Percentiles rank a stretch among this genome's conserved stretches.
Conservation (phyloP, 2,113 vertebrate species). For the Hippoglossus stenolepis region DNA sequence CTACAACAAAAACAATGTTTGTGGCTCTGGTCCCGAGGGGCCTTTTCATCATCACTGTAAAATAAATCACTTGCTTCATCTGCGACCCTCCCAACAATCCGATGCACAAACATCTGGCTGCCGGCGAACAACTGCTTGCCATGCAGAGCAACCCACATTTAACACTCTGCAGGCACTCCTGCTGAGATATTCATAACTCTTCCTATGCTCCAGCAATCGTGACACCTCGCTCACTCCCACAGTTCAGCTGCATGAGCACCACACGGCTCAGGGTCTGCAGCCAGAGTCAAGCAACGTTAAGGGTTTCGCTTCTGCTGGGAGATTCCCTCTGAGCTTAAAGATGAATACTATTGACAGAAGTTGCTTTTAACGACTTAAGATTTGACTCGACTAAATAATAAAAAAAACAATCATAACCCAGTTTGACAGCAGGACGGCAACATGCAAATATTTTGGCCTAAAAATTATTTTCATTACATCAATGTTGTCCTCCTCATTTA, state of each 20-base stretch:
- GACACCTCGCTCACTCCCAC: conserved; percentile 18
- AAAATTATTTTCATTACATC: too few relatives aligned
- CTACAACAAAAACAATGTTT: conserved; percentile 42
- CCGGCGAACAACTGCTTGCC: conserved; percentile 24
- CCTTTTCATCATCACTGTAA: conserved; percentile 32
- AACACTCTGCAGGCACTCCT: conserved; percentile 23
- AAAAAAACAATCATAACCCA: too few relatives aligned
- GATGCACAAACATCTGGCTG: conserved; percentile 47
- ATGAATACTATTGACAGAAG: not conserved
- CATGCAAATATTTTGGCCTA: not conserved
- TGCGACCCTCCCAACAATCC: not conserved
- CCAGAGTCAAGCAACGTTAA: conserved; percentile 10
- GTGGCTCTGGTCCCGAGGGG: conserved; percentile 28
- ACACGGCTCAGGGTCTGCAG: conserved; percentile 11
- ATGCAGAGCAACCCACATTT: conserved; percentile 40
- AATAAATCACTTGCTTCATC: conserved; percentile 15
- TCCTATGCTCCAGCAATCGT: conserved; percentile 14
- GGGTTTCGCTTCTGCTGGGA: not conserved
- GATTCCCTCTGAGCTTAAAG: not conserved
- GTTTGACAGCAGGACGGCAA: not conserved
- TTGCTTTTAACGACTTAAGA: not conserved
- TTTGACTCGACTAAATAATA: not conserved
- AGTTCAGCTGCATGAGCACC: conserved; percentile 3
- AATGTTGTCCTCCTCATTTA: too few relatives aligned
- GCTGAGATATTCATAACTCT: conserved; percentile 32